Base-by-base conservation (phyloP, 2,888 invertebrate species). In the Hirtodrosophila cameraria region DNA sequence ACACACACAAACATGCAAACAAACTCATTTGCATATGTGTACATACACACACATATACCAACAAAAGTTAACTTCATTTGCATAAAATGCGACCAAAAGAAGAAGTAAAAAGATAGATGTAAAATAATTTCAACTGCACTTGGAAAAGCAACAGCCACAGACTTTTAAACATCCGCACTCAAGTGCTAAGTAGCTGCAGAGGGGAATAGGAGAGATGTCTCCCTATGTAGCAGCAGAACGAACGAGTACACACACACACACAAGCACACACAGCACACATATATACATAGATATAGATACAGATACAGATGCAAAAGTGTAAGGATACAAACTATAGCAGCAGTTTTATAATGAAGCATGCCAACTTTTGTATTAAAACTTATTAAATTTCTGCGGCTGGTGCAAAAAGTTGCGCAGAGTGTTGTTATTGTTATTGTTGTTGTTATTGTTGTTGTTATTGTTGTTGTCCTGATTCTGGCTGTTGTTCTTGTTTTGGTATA, bases 341-440 rank as follows among this genome's bases (percentile, higher is more conserved):
- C 60, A 50, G 54, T 62, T 54, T 46, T 49, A 64, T 81, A 77
- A 78, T 81, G 75, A 81, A 77, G 71, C 57, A 68, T 42, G 38
- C 66, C 58, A 82, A 83, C 75, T 82, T 84, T 75, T 74, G 63
- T 68, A 72, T 81, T 72, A 76, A 74, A 84, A 82, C 66, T 84
- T 81, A 81, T 74, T 76, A 82, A 74, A 84, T 84, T 82, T 76
- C 42, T 66, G 69, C 65, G 60, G 74, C 58, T 64, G 57, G 18
- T 60, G 50, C 60, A 38, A 43, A 58, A 63, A 65, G 55, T 73
- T 69, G 42, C 30, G 18, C n/a, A n/a, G n/a, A n/a, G n/a, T 49
- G 16, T 35, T n/a, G 2, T 31, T 7, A 12, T 38, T 61, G 42
- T 53, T 42, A 45, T 16, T 42, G 33, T 30, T 39, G 31, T 33